Percentiles rank a stretch among this genome's conserved stretches.
These are phyloP conservation scores for Ptychochromis oligacanthus DNA, from an alignment of 2,113 vertebrate species.

Conservation along the genomic window DNA sequence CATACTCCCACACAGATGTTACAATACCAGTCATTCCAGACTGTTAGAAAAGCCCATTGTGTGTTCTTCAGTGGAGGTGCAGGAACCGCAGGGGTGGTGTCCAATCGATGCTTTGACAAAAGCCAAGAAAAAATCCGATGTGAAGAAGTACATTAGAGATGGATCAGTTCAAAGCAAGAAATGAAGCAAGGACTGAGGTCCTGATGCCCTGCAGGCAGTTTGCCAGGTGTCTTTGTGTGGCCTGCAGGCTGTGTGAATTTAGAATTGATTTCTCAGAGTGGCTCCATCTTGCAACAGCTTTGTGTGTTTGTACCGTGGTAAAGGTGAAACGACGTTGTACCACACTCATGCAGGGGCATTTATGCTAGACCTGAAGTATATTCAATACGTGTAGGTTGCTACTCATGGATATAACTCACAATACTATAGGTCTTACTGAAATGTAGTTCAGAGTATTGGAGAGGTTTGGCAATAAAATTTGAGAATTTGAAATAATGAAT, in stretches of 20 bases:
- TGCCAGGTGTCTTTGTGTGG: conserved; percentile 8
- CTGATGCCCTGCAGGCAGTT: neutral
- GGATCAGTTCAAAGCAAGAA: conserved; percentile 14
- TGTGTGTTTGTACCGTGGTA: neutral
- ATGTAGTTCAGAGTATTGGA: neutral
- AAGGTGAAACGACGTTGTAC: neutral
- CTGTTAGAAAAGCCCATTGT: neutral
- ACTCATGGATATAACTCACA: neutral
- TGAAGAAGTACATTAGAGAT: conserved; percentile 30
- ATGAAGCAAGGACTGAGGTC: neutral
- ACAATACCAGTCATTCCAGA: neutral
- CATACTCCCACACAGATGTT: neutral
- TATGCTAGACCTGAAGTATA: neutral
- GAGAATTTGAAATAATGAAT: neutral
- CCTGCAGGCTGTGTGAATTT: conserved; percentile 17
- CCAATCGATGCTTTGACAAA: conserved; percentile 35
- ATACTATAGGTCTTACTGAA: neutral
- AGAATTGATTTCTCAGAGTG: conserved; percentile 24
- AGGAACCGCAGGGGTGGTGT: conserved; percentile 3
- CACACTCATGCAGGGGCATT: neutral
- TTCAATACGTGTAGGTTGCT: neutral
- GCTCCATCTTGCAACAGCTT: conserved; percentile 7
- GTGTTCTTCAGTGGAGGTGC: neutral
- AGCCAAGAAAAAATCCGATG: conserved; percentile 10
- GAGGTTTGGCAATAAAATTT: neutral